A percentile compares a stretch with the other conserved stretches of the same genome.
Conservation (phyloP, 2,113 vertebrate genomes). For the Heliornis fulica region DNA sequence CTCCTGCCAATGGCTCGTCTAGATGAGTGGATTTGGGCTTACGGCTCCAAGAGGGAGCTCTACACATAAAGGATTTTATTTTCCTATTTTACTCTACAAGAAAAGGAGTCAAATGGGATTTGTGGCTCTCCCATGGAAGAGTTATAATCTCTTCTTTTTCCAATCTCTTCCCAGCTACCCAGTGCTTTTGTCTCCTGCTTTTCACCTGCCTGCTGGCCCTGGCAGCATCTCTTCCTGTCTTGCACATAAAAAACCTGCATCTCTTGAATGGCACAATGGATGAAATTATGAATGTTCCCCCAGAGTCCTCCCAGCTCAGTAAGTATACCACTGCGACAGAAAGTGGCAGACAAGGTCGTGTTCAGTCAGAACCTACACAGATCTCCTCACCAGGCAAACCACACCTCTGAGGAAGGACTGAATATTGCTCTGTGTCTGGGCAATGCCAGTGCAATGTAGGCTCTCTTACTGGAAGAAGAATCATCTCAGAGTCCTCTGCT, state of each 20-base stretch:
- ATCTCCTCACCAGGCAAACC: neutral
- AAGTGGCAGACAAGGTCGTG: neutral
- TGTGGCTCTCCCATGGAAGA: neutral
- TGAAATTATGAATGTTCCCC: constrained; percentile 13
- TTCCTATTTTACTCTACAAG: neutral
- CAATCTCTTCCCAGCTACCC: constrained; percentile 11
- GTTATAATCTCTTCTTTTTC: neutral
- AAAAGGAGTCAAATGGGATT: neutral
- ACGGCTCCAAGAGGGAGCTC: neutral
- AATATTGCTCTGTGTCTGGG: neutral
- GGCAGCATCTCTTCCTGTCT: neutral
- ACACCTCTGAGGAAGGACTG: neutral
- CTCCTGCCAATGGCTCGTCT: neutral
- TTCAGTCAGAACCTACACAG: neutral
- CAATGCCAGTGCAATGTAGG: neutral
- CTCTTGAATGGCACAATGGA: constrained; percentile 36
- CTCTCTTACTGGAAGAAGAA: neutral
- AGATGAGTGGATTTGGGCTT: neutral
- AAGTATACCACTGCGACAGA: neutral
- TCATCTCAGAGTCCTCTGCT: neutral
- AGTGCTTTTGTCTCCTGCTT: neutral
- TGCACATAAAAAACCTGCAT: constrained; percentile 29
- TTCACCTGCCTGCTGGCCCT: constrained; percentile 9
- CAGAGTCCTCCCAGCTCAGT: neutral
- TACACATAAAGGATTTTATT: neutral